These are phyloP conservation scores for Neolamprologus kungweensis DNA, from an alignment of 2,113 vertebrate genomes.

Conservation along the genomic window DNA sequence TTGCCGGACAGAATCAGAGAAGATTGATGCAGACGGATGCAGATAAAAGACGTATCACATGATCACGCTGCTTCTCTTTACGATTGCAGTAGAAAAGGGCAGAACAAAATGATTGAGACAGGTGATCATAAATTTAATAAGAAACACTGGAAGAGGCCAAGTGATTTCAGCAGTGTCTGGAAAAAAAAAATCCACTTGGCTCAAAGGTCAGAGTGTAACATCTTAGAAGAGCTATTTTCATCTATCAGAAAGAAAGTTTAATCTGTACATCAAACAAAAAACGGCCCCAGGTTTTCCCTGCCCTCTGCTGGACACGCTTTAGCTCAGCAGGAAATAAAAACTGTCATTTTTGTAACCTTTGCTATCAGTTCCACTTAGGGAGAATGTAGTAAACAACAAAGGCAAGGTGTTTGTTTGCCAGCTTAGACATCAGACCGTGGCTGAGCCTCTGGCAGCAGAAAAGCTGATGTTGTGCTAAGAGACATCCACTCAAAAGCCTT, in stretches of 20 bases:
- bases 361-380: neutral
- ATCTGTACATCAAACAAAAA: neutral
- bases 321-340: fast-evolving
- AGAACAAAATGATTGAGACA: neutral
- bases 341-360: neutral
- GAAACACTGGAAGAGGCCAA: neutral
- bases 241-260: neutral
- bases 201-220: conserved; percentile 17
- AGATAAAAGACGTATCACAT: neutral
- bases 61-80: neutral
- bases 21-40: neutral
- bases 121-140: neutral
- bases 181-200: neutral
- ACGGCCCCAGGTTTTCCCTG: neutral
- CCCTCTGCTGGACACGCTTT: neutral
- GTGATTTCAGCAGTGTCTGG: neutral
- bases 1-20: conserved; percentile 14
- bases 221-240: conserved; percentile 21
- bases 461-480: neutral
- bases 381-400: neutral
- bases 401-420: neutral
- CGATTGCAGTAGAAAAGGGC: neutral
- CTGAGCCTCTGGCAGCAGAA: neutral
- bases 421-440: neutral
- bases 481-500: neutral